Conservation (phyloP, 1,140 invertebrate species). For the Acromyrmex echinatior region DNA sequence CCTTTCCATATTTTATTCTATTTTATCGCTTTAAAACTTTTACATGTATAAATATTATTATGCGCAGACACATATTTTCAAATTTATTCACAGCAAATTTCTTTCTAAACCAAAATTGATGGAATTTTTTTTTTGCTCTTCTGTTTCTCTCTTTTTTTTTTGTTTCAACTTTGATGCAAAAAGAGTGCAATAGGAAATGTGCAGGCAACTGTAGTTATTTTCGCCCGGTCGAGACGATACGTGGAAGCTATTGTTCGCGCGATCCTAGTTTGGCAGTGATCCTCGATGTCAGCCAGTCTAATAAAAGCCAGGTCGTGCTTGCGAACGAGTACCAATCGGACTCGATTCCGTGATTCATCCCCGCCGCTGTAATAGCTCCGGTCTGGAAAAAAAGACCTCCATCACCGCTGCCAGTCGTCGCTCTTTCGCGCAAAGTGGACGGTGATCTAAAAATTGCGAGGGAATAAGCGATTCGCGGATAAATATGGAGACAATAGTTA, state of each 20-base stretch:
- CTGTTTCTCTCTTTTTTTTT: neutral
- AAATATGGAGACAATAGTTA: constrained; percentile 54
- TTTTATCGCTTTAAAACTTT: neutral
- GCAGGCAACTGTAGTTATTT: constrained; percentile 75
- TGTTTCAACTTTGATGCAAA: constrained; percentile 38
- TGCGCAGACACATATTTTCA: neutral
- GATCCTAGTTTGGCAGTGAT: constrained; percentile 82
- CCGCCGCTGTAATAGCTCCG: neutral
- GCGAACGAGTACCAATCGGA: constrained; percentile 67
- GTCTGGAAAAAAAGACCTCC: constrained; percentile 58
- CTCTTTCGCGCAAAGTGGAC: neutral
- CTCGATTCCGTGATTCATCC: constrained; percentile 65
- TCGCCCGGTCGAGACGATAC: constrained; percentile 71
- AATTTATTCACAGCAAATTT: neutral
- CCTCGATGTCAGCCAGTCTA: constrained; percentile 79
- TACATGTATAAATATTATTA: neutral
- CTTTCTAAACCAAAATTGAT: neutral
- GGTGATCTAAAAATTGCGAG: neutral
- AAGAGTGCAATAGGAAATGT: constrained; percentile 62
- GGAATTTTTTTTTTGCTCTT: neutral
- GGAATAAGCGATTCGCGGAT: constrained; percentile 35
- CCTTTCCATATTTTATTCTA: neutral
- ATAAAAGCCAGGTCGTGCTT: constrained; percentile 78
- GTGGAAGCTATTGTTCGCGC: constrained; percentile 81
- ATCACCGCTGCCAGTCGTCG: neutral